These are phyloP conservation scores for Acanthaster planci DNA, from an alignment of 35 echinoderm and acorn worm species.

Conservation along the genomic window DNA sequence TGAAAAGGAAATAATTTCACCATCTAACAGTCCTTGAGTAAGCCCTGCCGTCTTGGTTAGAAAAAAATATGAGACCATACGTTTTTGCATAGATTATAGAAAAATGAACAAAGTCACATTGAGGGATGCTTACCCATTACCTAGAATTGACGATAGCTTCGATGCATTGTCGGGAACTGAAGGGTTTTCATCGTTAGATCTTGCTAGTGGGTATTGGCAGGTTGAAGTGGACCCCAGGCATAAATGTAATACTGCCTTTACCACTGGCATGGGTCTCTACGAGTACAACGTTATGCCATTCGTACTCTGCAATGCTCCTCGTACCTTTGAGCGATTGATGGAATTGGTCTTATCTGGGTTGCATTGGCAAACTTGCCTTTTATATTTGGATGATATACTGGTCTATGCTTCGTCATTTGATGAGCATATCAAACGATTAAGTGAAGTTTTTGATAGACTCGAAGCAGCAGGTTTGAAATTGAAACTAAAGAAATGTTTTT, in stretches of 20 bases:
- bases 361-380: too few relatives aligned
- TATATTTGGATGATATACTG: neutral
- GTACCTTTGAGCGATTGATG: conserved; percentile 29
- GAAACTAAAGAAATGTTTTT: neutral
- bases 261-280: conserved; percentile 27
- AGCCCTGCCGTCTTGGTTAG: conserved; percentile 15
- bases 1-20: neutral
- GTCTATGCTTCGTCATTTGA: neutral
- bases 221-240: neutral
- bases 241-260: neutral
- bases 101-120: conserved; percentile 27
- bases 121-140: conserved; percentile 50
- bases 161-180: neutral
- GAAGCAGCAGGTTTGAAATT: neutral
- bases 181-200: neutral
- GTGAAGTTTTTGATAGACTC: neutral
- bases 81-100: conserved; percentile 40
- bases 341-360: neutral
- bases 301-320: conserved; percentile 33
- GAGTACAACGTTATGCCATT: conserved; percentile 37
- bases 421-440: neutral
- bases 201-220: neutral
- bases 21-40: neutral
- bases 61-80: conserved; percentile 15
- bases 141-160: conserved; percentile 27